Conservation (phyloP, 1,140 invertebrate genomes). For the Lasioglossum albipes region DNA sequence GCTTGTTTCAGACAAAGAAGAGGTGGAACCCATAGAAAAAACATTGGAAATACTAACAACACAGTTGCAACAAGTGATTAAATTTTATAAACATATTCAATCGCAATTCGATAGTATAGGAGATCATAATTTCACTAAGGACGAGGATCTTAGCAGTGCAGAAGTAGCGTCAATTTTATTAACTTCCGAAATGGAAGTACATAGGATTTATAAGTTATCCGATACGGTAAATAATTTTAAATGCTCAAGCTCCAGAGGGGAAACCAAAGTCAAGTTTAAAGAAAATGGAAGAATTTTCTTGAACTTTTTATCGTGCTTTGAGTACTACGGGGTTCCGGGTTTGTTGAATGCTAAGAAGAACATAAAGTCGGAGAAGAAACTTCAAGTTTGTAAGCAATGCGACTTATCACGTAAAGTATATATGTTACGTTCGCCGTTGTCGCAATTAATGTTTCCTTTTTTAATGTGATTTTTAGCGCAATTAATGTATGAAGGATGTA, state of each 20-base stretch:
- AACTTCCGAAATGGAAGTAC: slow-evolving; percentile 71
- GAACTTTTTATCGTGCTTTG: slow-evolving; percentile 82
- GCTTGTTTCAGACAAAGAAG: slow-evolving; percentile 60
- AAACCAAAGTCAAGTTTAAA: slow-evolving; percentile 75
- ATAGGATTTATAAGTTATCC: slow-evolving; percentile 70
- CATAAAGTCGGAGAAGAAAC: slow-evolving; percentile 68
- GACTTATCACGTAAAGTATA: not conserved
- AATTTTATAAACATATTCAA: slow-evolving; percentile 77
- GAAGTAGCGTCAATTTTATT: slow-evolving; percentile 65
- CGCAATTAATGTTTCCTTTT: not conserved
- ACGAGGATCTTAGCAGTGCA: slow-evolving; percentile 56
- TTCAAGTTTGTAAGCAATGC: slow-evolving; percentile 72
- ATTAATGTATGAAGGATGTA: slow-evolving; percentile 83
- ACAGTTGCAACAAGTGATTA: slow-evolving; percentile 72
- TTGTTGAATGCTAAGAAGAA: slow-evolving; percentile 69
- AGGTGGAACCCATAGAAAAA: slow-evolving; percentile 68
- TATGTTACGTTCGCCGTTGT: not conserved
- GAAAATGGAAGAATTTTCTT: slow-evolving; percentile 73
- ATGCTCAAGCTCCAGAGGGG: slow-evolving; percentile 45
- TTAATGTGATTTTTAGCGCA: slow-evolving; percentile 75
- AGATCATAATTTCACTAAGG: slow-evolving; percentile 68
- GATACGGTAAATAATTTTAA: slow-evolving; percentile 65
- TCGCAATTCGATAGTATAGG: slow-evolving; percentile 71
- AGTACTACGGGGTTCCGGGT: slow-evolving; percentile 78
- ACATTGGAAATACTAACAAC: slow-evolving; percentile 65